Percentiles rank a stretch among this genome's conserved stretches.
Conservation (phyloP, 1,140 invertebrate species). For the Trachelipus rathkii region DNA sequence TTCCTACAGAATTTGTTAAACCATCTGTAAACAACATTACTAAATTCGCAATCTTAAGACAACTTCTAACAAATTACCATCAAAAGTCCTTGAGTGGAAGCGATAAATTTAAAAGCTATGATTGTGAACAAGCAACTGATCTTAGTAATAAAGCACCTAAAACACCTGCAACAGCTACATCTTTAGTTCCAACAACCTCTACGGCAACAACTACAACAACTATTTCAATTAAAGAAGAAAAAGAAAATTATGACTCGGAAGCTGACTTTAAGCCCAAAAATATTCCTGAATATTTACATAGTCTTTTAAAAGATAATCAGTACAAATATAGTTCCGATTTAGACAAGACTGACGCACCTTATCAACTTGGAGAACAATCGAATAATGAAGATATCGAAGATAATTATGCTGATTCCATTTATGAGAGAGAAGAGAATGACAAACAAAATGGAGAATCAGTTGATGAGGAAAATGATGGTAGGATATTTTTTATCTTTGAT, state of each 20-base stretch:
- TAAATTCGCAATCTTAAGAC: background rate
- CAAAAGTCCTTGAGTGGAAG: background rate
- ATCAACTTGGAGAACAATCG: no score
- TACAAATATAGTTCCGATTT: no score
- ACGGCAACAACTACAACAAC: background rate
- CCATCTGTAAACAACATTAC: background rate
- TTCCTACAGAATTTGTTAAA: background rate
- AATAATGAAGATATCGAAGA: no score
- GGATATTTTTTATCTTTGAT: no score
- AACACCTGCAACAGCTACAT: background rate
- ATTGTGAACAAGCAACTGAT: background rate
- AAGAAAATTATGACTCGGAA: background rate
- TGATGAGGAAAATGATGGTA: no score
- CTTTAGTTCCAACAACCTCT: background rate
- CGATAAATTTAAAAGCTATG: background rate
- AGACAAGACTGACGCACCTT: no score
- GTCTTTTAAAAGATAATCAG: background rate
- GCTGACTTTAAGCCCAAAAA: background rate
- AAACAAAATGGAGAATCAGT: no score
- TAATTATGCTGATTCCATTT: no score
- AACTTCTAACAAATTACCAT: background rate
- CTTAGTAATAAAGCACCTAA: no score
- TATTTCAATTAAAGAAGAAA: background rate
- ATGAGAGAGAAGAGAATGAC: no score
- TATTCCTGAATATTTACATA: conserved; percentile 1